These are phyloP conservation scores for Heliocidaris erythrogramma DNA, from an alignment of 35 echinoderm and acorn worm genomes.

Conservation along the genomic window DNA sequence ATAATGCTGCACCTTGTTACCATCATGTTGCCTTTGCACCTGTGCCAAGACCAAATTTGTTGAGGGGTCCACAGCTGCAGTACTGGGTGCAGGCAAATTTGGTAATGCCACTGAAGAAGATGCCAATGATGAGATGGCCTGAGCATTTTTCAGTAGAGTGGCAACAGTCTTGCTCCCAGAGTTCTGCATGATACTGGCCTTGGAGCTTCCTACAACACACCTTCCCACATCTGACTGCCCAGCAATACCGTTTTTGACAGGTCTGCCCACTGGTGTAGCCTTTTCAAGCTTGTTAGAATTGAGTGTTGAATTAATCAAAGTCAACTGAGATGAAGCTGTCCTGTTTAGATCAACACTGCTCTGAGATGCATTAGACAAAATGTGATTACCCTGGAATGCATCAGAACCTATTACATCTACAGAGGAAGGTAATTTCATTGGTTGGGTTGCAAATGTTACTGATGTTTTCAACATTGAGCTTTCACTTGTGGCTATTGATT, in stretches of 20 bases:
- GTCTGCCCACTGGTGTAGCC: not conserved
- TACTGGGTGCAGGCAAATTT: slow-evolving; percentile 1
- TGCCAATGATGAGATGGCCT: not conserved
- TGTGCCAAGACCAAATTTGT: slow-evolving; percentile 23
- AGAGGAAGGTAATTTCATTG: slow-evolving; percentile 36
- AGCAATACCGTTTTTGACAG: not conserved
- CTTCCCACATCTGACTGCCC: not conserved
- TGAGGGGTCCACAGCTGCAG: not conserved
- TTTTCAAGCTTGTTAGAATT: not conserved
- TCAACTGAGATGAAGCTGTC: not conserved
- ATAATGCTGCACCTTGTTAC: not conserved
- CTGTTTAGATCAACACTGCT: not conserved
- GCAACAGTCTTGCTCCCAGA: slow-evolving; percentile 35
- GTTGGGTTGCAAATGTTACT: slow-evolving; percentile 53
- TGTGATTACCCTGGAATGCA: slow-evolving; percentile 37
- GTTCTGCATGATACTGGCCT: not conserved
- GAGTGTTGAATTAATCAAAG: not conserved
- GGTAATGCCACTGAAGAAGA: slow-evolving; percentile 4
- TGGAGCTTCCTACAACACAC: not conserved
- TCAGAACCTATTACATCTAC: slow-evolving; percentile 33
- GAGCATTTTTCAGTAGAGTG: slow-evolving; percentile 17
- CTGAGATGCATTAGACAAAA: not conserved
- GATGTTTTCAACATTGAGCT: slow-evolving; percentile 24
- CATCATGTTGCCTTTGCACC: not conserved
- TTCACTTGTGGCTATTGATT: slow-evolving; percentile 34